These are phyloP conservation scores for Procambarus clarkii DNA, from an alignment of 1,140 invertebrate species.

Conservation along the genomic window DNA sequence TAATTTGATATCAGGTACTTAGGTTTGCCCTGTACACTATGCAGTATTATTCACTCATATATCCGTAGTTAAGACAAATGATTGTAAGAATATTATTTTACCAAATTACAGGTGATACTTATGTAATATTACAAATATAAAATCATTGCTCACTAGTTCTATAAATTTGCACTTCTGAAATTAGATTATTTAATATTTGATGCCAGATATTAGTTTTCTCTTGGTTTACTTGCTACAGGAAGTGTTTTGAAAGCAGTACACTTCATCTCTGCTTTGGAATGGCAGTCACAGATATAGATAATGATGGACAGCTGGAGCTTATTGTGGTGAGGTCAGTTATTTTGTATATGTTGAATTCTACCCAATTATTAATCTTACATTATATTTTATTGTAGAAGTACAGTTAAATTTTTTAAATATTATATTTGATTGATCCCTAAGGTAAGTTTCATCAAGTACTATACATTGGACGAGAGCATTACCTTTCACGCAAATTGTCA, in stretches of 20 bases:
- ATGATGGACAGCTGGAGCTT: conserved; percentile 39
- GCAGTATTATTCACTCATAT: too few relatives aligned
- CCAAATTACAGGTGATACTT: background rate
- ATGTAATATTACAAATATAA: background rate
- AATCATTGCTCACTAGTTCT: background rate
- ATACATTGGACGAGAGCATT: too few relatives aligned
- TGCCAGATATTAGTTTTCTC: background rate
- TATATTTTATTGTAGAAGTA: too few relatives aligned
- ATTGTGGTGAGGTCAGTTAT: conserved; percentile 32
- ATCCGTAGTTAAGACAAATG: too few relatives aligned
- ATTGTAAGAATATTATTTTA: too few relatives aligned
- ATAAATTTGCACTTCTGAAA: background rate
- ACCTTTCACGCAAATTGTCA: too few relatives aligned
- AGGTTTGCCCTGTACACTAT: too few relatives aligned
- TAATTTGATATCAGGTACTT: too few relatives aligned
- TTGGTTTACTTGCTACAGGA: background rate
- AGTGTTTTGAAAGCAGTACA: background rate
- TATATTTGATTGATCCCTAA: too few relatives aligned
- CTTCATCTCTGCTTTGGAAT: conserved; percentile 22
- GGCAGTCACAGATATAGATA: conserved; percentile 42
- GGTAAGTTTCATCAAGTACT: too few relatives aligned
- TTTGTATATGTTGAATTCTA: background rate
- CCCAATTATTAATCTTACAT: background rate
- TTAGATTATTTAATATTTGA: background rate
- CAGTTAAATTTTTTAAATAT: too few relatives aligned